Evolutionary conservation across 2,113 vertebrate genomes (phyloP).

Genomic region (Peromyscus californicus): DNA sequence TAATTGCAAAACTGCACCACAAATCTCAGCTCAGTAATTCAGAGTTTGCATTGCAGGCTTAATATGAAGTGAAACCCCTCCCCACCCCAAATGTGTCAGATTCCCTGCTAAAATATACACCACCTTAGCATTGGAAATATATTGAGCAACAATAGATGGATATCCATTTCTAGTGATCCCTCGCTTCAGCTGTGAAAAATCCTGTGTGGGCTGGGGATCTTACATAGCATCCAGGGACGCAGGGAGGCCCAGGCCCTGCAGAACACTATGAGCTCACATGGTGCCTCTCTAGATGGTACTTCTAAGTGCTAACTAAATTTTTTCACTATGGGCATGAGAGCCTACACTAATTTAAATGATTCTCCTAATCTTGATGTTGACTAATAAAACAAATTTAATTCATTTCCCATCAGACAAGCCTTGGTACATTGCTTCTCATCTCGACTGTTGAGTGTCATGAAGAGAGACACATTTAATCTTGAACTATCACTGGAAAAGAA

Average conservation of each 20-base stretch:
- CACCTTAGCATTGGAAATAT: conserved; percentile 26
- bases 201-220: neutral
- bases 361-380: neutral
- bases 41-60: conserved; percentile 61
- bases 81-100: neutral
- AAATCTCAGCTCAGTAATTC: conserved; percentile 57
- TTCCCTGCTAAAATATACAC: conserved; percentile 57
- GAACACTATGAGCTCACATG: neutral
- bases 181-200: neutral
- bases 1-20: conserved; percentile 63
- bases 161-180: conserved; percentile 21
- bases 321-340: neutral
- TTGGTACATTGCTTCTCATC: conserved; percentile 60
- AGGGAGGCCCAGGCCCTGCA: neutral
- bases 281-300: neutral
- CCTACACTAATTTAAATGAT: conserved; percentile 52
- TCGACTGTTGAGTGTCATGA: conserved; percentile 25
- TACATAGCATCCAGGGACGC: neutral
- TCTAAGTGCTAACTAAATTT: conserved; percentile 42
- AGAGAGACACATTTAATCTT: conserved; percentile 53
- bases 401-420: conserved; percentile 44
- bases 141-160: neutral
- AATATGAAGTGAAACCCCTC: conserved; percentile 43
- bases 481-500: conserved; percentile 46
- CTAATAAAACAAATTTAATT: conserved; percentile 63